Conservation (phyloP, 37 sponge, comb jelly and placozoan species). For the Ephydatia muelleri region DNA sequence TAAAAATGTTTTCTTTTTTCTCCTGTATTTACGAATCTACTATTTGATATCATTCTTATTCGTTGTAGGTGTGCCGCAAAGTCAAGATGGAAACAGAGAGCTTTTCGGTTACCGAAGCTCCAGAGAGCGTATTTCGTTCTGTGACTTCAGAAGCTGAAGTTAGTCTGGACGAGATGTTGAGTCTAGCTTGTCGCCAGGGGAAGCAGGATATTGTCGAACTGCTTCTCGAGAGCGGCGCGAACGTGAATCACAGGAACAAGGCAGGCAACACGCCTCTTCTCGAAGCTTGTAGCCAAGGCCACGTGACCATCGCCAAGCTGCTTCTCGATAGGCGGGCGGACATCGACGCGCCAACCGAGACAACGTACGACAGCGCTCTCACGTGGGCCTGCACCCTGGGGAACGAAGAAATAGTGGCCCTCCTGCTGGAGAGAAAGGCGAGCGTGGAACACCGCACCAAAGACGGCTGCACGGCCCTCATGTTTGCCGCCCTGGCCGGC, state of each 20-base stretch:
- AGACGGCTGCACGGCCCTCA: constrained; percentile 98
- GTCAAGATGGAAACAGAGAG: constrained; percentile 36
- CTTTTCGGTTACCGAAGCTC: constrained; percentile 24
- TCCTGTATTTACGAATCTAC: neutral
- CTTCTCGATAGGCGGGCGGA: constrained; percentile 91
- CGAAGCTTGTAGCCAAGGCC: constrained; percentile 98
- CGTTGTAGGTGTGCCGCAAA: neutral
- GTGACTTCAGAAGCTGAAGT: constrained; percentile 77
- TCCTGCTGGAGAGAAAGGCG: constrained; percentile 84
- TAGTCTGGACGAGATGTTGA: constrained; percentile 98
- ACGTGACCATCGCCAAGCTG: constrained; percentile 85
- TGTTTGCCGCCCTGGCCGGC: constrained; percentile 97
- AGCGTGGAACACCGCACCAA: constrained; percentile 95
- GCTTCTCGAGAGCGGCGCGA: constrained; percentile 95
- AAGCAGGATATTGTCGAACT: constrained; percentile 99
- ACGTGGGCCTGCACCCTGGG: constrained; percentile 99
- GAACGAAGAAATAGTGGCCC: constrained; percentile 86
- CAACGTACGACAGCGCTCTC: constrained; percentile 94
- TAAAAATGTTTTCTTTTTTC: neutral
- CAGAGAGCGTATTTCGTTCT: constrained; percentile 62
- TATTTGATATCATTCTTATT: neutral
- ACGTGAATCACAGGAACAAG: constrained; percentile 93
- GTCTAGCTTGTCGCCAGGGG: constrained; percentile 97
- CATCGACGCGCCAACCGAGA: constrained; percentile 94
- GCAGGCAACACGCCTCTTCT: constrained; percentile 97